phyloP scores from a whole-genome alignment of 2,113 vertebrate genomes.

The Megaceryle torquata region DNA sequence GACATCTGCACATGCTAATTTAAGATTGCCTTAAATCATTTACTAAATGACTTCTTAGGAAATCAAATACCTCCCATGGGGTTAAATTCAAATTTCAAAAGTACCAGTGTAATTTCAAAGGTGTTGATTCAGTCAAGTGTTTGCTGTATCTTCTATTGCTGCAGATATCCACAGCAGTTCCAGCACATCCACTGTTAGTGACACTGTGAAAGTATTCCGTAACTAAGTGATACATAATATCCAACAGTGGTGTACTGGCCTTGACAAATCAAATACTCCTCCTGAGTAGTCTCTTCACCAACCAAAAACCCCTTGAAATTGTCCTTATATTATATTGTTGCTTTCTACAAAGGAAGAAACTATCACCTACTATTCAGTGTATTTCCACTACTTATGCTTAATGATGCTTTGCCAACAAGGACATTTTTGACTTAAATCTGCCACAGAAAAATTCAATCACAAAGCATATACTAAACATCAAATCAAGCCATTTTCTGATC shows the following conservation, averaged over 20 bases:
- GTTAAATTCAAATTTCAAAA: background rate
- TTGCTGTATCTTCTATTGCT: background rate
- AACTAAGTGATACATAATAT: background rate
- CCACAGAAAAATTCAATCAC: background rate
- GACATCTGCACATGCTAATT: background rate
- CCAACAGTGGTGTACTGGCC: background rate
- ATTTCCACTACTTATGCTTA: background rate
- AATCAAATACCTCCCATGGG: background rate
- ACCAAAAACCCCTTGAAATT: background rate
- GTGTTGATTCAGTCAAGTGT: background rate
- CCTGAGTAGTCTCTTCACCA: background rate
- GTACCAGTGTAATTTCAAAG: background rate
- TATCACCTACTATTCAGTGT: background rate
- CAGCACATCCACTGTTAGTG: background rate
- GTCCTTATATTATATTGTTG: background rate
- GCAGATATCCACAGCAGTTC: background rate
- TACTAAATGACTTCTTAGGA: conserved; percentile 32
- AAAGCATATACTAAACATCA: background rate
- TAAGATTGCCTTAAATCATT: conserved; percentile 32
- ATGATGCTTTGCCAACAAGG: background rate
- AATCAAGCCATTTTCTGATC: background rate
- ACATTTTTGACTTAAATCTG: background rate
- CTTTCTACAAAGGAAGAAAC: background rate
- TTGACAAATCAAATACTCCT: background rate
- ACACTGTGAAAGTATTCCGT: background rate